Evolutionary conservation across 2,888 invertebrate species (phyloP).

Genomic region (Hypercompe scribonia): DNA sequence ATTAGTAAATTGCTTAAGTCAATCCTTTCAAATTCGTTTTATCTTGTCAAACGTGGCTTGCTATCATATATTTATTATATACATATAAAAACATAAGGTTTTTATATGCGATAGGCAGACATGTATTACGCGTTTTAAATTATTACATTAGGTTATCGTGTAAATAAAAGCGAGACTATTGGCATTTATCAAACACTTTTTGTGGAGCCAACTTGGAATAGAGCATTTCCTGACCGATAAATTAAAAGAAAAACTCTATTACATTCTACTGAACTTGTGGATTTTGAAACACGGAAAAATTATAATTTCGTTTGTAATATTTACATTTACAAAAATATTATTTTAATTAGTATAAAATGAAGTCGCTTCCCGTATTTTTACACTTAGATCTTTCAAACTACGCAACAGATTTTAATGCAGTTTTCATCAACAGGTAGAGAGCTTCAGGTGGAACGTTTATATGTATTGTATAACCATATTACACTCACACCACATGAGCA

Average conservation of each 20-base stretch:
- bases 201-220: not conserved
- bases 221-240: not conserved
- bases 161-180: not conserved
- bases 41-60: conserved; percentile 5
- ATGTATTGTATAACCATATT: too few relatives aligned
- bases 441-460: too few relatives aligned
- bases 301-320: too few relatives aligned
- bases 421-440: too few relatives aligned
- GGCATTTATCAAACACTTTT: not conserved
- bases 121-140: not conserved
- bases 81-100: not conserved
- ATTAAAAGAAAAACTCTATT: not conserved
- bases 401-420: too few relatives aligned
- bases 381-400: too few relatives aligned
- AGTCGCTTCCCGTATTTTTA: too few relatives aligned
- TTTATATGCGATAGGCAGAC: conserved; percentile 8
- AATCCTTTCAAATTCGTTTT: conserved; percentile 9
- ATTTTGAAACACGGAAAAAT: not conserved
- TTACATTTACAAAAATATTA: too few relatives aligned
- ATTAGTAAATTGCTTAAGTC: conserved; percentile 33
- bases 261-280: not conserved
- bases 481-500: too few relatives aligned
- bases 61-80: not conserved
- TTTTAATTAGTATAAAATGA: too few relatives aligned
- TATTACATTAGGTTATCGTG: not conserved